A percentile compares a stretch with the other conserved stretches of the same genome.
These are phyloP conservation scores for Troides oblongomaculatus DNA, from an alignment of 2,888 invertebrate species.

Conservation along the genomic window DNA sequence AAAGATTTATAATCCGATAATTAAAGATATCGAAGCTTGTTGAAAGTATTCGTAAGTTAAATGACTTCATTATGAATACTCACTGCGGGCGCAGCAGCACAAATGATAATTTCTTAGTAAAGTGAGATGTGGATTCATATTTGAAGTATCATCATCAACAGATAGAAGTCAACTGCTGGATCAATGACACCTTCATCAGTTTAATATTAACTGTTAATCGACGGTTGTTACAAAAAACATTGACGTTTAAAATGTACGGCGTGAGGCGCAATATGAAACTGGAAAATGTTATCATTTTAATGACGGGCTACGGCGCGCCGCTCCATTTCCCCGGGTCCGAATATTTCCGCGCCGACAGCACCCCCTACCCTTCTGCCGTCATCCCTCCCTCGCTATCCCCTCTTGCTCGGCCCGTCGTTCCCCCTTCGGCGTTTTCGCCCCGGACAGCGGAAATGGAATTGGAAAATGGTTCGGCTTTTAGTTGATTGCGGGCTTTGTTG, in stretches of 20 bases:
- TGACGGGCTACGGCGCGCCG: conserved; percentile 8
- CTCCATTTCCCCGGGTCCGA: conserved; percentile 20
- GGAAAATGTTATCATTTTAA: conserved; percentile 9
- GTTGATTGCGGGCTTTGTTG: conserved; percentile 61
- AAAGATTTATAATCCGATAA: too few species aligned
- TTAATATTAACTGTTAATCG: too few species aligned
- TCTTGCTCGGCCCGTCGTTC: conserved; percentile 47
- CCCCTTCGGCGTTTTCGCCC: conserved; percentile 55
- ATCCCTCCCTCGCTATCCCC: conserved; percentile 44
- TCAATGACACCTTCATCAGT: too few species aligned
- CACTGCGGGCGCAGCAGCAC: too few species aligned
- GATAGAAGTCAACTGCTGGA: too few species aligned
- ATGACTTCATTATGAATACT: too few species aligned
- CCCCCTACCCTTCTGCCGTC: not conserved
- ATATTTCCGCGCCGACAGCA: conserved; percentile 12
- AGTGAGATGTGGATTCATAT: too few species aligned
- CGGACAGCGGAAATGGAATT: conserved; percentile 72
- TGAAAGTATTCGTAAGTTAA: too few species aligned
- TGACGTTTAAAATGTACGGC: not conserved
- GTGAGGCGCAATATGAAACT: not conserved
- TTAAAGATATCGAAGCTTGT: too few species aligned
- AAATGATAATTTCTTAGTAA: too few species aligned
- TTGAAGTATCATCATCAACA: too few species aligned
- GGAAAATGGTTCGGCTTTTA: conserved; percentile 78
- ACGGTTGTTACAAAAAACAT: too few species aligned